phyloP scores from a whole-genome alignment of 2,113 vertebrate genomes.

The Lagopus muta region DNA sequence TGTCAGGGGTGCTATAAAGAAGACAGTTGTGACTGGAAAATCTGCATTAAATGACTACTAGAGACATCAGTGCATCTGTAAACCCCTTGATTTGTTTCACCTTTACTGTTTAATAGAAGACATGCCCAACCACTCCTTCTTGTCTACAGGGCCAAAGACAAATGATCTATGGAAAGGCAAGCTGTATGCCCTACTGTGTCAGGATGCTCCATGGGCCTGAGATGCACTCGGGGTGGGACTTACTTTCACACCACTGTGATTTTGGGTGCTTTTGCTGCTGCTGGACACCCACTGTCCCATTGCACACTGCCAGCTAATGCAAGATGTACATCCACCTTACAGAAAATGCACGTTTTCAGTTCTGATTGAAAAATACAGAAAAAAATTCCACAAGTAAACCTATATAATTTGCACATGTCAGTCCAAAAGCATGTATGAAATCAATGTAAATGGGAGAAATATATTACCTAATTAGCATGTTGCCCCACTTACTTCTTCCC shows the following conservation, averaged over 20 bases:
- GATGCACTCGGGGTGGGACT: not conserved
- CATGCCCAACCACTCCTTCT: not conserved
- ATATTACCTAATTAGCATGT: not conserved
- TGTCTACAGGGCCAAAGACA: not conserved
- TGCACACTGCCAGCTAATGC: fast-evolving
- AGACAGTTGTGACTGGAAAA: not conserved
- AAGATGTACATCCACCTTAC: not conserved
- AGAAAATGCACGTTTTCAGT: not conserved
- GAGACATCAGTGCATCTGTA: not conserved
- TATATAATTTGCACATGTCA: not conserved
- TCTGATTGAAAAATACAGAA: not conserved
- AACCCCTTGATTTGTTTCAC: not conserved
- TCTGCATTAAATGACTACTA: not conserved
- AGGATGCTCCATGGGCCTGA: not conserved
- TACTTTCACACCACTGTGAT: fast-evolving
- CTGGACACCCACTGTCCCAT: fast-evolving
- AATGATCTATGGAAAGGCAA: not conserved
- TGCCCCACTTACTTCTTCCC: not conserved
- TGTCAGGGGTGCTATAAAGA: not conserved
- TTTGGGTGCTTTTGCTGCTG: fast-evolving
- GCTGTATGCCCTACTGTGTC: fast-evolving
- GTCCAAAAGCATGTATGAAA: not conserved
- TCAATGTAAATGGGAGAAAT: not conserved
- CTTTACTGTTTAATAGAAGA: not conserved
- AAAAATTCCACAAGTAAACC: not conserved